Conservation (phyloP, 2,888 invertebrate species). For the Erebia epiphron region DNA sequence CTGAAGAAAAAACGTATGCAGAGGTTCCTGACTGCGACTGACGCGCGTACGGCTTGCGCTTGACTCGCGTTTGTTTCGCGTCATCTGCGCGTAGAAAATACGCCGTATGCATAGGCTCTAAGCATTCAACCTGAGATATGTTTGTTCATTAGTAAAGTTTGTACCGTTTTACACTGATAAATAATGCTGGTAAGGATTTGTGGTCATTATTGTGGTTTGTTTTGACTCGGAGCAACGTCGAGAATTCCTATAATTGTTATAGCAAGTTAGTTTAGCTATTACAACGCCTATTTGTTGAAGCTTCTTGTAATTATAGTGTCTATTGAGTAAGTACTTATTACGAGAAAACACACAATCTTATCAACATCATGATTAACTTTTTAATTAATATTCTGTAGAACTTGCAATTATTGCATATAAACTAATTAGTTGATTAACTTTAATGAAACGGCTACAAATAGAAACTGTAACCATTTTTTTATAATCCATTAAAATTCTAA, state of each 20-base stretch:
- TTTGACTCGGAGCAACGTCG: conserved; percentile 1
- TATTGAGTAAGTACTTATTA: background rate
- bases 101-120: too few relatives aligned
- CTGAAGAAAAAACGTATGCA: too few relatives aligned
- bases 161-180: conserved; percentile 32
- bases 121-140: conserved; percentile 24
- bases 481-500: too few relatives aligned
- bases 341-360: background rate
- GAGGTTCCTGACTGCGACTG: too few relatives aligned
- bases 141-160: conserved; percentile 34
- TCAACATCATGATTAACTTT: background rate
- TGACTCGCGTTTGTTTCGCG: too few relatives aligned
- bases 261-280: background rate
- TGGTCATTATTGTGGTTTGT: conserved; percentile 14
- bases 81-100: too few relatives aligned
- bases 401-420: background rate
- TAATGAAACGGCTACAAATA: too few relatives aligned
- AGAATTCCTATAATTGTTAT: conserved; percentile 5
- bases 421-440: background rate
- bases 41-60: too few relatives aligned
- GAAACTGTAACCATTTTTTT: too few relatives aligned
- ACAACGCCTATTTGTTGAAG: background rate
- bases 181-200: conserved; percentile 15
- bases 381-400: background rate
- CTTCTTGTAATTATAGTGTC: background rate